Conservation (phyloP, 2,113 vertebrate genomes). For the Cavia aperea region DNA sequence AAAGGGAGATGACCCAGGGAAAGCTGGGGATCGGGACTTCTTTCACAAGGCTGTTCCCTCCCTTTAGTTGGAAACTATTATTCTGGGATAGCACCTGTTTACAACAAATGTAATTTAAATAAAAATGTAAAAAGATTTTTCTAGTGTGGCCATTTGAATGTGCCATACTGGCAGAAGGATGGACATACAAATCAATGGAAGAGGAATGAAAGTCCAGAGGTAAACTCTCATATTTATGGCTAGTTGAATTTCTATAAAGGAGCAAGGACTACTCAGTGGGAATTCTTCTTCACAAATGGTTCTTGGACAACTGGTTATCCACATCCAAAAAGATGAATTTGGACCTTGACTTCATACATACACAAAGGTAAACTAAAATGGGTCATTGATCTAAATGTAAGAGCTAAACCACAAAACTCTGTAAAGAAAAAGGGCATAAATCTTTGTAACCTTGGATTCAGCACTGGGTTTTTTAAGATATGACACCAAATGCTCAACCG, state of each 20-base stretch:
- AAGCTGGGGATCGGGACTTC: not conserved
- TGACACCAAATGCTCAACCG: not conserved
- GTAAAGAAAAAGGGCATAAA: slow-evolving; percentile 11
- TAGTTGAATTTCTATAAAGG: not conserved
- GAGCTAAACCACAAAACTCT: not conserved
- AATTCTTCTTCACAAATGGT: not conserved
- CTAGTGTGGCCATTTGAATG: not conserved
- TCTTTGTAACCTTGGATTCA: not conserved
- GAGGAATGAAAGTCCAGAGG: not conserved
- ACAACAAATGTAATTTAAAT: not conserved
- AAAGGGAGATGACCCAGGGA: not conserved
- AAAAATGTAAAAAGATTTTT: not conserved
- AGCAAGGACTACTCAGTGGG: not conserved
- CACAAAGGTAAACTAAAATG: not conserved
- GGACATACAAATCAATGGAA: not conserved
- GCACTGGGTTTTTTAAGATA: not conserved
- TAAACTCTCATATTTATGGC: not conserved
- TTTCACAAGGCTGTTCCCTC: not conserved
- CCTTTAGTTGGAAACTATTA: not conserved
- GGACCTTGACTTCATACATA: not conserved
- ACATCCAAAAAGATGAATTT: not conserved
- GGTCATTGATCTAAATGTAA: not conserved
- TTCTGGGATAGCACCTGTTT: not conserved
- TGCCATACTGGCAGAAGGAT: not conserved
- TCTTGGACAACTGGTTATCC: not conserved